Percentiles rank a stretch among this genome's conserved stretches.
Conservation (phyloP, 2,113 vertebrate species). For the Fregetta grallaria region DNA sequence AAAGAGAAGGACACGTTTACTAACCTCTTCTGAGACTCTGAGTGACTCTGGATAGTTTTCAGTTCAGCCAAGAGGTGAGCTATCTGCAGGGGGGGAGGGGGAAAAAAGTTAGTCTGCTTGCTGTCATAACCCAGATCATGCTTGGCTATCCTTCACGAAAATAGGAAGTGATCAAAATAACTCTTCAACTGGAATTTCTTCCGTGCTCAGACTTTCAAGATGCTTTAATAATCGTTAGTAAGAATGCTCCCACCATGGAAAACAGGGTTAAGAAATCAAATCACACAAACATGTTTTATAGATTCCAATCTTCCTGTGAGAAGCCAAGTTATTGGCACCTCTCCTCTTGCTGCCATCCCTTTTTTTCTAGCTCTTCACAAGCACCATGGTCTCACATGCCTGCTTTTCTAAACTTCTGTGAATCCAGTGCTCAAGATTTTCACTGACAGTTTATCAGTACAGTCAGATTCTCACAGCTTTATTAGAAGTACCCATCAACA, state of each 20-base stretch:
- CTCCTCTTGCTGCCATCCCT: background rate
- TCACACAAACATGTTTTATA: background rate
- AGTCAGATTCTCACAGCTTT: background rate
- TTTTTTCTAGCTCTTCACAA: background rate
- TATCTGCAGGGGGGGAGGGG: constrained; percentile 71
- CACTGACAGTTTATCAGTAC: background rate
- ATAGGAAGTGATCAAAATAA: background rate
- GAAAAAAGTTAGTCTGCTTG: background rate
- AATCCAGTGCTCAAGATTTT: background rate
- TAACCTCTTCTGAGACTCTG: constrained; percentile 86
- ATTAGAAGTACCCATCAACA: background rate
- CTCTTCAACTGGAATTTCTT: background rate
- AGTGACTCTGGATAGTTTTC: constrained; percentile 72
- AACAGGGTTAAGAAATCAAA: background rate
- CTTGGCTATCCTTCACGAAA: background rate
- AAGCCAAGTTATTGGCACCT: background rate
- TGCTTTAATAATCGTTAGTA: background rate
- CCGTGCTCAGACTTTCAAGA: background rate
- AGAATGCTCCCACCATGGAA: background rate
- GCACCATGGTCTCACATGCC: background rate
- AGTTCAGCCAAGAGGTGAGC: constrained; percentile 82
- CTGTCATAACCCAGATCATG: background rate
- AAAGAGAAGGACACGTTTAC: background rate
- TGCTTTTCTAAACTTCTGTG: background rate
- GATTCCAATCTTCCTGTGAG: background rate